Evolutionary conservation across 2,113 vertebrate species (phyloP).

Genomic region (Cynoglossus semilaevis): DNA sequence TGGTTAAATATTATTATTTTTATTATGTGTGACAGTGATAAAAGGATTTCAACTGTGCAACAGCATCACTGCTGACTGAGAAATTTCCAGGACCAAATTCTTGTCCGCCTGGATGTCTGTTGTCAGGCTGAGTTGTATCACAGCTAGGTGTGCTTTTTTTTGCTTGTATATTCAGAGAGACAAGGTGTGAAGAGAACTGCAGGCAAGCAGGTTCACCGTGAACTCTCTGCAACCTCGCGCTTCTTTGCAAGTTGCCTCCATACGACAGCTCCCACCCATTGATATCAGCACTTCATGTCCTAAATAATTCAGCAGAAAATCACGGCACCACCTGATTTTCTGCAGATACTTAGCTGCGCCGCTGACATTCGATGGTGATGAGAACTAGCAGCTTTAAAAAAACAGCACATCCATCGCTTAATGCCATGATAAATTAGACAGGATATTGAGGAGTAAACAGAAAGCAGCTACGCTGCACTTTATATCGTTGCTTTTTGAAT

Average conservation of each 20-base stretch:
- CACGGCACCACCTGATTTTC: conserved; percentile 46
- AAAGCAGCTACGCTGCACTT: not conserved
- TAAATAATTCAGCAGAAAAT: conserved; percentile 73
- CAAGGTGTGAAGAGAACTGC: conserved; percentile 49
- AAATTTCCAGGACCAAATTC: conserved; percentile 3
- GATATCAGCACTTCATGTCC: conserved; percentile 64
- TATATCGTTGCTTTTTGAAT: not conserved
- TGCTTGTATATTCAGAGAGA: conserved; percentile 42
- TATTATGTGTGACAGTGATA: too few relatives aligned
- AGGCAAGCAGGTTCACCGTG: conserved; percentile 55
- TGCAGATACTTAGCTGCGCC: conserved; percentile 43
- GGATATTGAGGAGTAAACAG: not conserved
- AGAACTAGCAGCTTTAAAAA: conserved; percentile 15
- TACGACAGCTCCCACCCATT: conserved; percentile 52
- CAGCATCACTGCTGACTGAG: not conserved
- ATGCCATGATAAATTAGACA: conserved; percentile 9
- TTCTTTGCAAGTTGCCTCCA: conserved; percentile 47
- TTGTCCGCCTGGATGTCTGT: not conserved
- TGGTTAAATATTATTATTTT: too few relatives aligned
- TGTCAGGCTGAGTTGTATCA: conserved; percentile 13
- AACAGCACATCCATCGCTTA: conserved; percentile 9
- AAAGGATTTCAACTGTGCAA: too few relatives aligned
- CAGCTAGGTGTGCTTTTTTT: conserved; percentile 12
- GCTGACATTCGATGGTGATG: conserved; percentile 36
- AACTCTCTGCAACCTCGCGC: conserved; percentile 69